phyloP scores from a whole-genome alignment of 2,113 vertebrate species.

The Callionymus lyra region DNA sequence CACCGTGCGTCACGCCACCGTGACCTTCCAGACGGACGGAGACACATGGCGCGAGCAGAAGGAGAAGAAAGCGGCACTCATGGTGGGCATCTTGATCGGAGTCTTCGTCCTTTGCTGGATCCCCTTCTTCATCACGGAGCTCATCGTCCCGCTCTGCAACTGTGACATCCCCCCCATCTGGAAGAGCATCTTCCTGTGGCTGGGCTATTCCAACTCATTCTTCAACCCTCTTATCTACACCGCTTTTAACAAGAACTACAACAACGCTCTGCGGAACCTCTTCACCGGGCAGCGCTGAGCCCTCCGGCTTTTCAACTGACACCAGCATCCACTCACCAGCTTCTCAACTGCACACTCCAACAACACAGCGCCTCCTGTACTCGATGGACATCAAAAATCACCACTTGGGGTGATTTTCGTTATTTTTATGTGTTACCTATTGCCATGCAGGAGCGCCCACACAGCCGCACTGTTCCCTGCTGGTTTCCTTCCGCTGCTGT shows the following conservation, averaged over 20 bases:
- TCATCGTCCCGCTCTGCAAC: constrained; percentile 81
- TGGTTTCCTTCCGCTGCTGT: too few relatives aligned
- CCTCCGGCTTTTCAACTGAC: background rate
- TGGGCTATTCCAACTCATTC: constrained; percentile 96
- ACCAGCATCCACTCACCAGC: constrained; percentile 19
- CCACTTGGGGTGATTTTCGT: background rate
- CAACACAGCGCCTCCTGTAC: background rate
- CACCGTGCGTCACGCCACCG: constrained; percentile 76
- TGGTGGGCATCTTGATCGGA: constrained; percentile 92
- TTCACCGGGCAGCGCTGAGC: constrained; percentile 79
- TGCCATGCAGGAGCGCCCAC: background rate
- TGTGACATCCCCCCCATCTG: constrained; percentile 84
- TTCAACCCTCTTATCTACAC: constrained; percentile 98
- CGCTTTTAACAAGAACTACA: constrained; percentile 96
- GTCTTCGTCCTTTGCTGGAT: constrained; percentile 96
- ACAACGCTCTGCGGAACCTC: constrained; percentile 85
- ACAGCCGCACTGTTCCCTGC: too few relatives aligned
- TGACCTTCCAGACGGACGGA: constrained; percentile 85
- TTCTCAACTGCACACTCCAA: constrained; percentile 8
- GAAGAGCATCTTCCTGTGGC: constrained; percentile 96
- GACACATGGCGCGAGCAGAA: constrained; percentile 91
- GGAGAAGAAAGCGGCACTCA: constrained; percentile 85
- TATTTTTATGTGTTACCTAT: background rate
- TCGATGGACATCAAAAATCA: background rate
- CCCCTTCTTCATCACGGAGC: constrained; percentile 93